Evolutionary conservation across 2,888 invertebrate species (phyloP), one percentile per base, ranked within the genome.

Genomic region (Chouioia cunea): DNA sequence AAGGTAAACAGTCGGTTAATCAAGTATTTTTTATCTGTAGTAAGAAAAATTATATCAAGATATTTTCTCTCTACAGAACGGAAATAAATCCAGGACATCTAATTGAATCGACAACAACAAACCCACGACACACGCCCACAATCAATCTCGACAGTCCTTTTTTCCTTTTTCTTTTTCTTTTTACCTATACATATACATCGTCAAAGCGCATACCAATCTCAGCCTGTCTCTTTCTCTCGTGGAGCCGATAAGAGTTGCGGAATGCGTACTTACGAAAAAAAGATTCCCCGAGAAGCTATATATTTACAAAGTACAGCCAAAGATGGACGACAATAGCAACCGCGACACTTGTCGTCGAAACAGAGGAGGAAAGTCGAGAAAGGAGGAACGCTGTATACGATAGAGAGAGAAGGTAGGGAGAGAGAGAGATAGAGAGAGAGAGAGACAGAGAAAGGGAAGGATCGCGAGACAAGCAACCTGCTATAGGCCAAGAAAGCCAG

Each of bases 401-500:
- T 52, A 20, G 50, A 44, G 59, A 64, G 63, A 22, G 48, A 8
- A n/a, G n/a, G 47, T 14, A n/a, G 47, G 27, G 46, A n/a, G n/a
- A 16, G 48, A 27, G 56, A 44, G 43, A 23, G 18, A 57, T 59
- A 65, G 46, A 50, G 43, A 48, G 60, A 23, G 50, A 48, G 72
- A 54, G 65, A 53, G 65, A 22, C 64, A 69, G 72, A 69, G 65
- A 75, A 68, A 71, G 66, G 70, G 74, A 71, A 69, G 66, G 73
- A 62, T 70, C 70, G 62, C 70, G 65, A 65, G 64, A 60, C 67
- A 50, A 53, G 79, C 79, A 79, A 81, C 79, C 80, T 80, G 79
- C 79, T 20, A 36, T 27, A 22, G 20, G 18, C 20, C 20, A 74
- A 74, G 76, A 70, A 69, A 76, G 79, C 80, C 83, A 84, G 84